Evolutionary conservation across 1,140 invertebrate species (phyloP).

Genomic region (Drosophila kikkawai): DNA sequence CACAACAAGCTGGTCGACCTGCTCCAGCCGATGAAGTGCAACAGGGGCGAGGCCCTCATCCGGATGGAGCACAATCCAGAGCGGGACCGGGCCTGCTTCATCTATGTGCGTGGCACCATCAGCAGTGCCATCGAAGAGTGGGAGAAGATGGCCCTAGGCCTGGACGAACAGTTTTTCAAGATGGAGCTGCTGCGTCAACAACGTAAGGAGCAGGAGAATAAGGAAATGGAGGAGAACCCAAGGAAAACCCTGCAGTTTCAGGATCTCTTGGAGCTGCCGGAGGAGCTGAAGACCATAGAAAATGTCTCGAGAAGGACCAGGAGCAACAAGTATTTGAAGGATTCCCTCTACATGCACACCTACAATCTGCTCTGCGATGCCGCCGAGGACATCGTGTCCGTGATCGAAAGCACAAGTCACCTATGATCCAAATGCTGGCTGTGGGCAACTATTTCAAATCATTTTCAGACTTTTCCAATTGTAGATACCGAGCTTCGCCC

Average conservation of each 20-base stretch:
- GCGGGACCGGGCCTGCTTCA: constrained; percentile 48
- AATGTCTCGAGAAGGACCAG: constrained; percentile 27
- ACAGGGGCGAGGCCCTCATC: constrained; percentile 6
- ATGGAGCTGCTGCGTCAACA: constrained; percentile 34
- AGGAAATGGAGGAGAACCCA: not conserved
- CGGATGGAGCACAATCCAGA: constrained; percentile 21
- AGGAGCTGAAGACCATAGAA: not conserved
- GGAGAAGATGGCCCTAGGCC: constrained; percentile 38
- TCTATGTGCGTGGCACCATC: constrained; percentile 69
- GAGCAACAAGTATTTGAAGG: constrained; percentile 51
- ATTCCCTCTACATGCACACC: constrained; percentile 73
- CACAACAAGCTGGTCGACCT: constrained; percentile 31
- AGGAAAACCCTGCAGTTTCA: not conserved
- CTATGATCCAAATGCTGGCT: not conserved
- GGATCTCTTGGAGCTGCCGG: not conserved
- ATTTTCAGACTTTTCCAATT: constrained; percentile 5
- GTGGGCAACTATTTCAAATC: not conserved
- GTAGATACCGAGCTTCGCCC: too few species aligned
- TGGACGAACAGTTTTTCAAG: constrained; percentile 57
- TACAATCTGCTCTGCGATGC: constrained; percentile 68
- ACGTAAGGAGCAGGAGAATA: not conserved
- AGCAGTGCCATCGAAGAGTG: constrained; percentile 61
- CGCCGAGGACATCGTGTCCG: constrained; percentile 69
- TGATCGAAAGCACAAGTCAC: constrained; percentile 67
- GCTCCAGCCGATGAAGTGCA: constrained; percentile 32